These are phyloP conservation scores for Notechis scutatus DNA, from an alignment of 2,113 vertebrate species.

Conservation along the genomic window DNA sequence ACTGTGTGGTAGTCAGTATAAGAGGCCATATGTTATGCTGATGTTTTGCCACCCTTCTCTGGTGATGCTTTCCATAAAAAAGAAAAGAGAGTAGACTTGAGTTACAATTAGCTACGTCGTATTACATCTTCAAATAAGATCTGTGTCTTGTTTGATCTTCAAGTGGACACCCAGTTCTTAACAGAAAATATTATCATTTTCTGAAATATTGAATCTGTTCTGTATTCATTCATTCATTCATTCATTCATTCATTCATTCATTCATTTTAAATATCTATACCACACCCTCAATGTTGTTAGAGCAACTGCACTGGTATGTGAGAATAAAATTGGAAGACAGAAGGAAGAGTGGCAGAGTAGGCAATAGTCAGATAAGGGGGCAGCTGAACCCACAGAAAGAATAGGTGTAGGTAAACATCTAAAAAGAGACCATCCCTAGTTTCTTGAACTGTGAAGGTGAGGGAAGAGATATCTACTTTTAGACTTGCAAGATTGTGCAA, in stretches of 20 bases:
- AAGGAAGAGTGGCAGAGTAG: not conserved
- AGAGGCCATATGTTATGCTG: not conserved
- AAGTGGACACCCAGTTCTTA: rapidly evolving
- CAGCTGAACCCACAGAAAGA: not conserved
- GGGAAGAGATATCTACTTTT: not conserved
- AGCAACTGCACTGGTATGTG: not conserved
- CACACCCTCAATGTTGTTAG: not conserved
- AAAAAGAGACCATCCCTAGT: not conserved
- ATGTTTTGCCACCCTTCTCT: not conserved
- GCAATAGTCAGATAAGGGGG: not conserved
- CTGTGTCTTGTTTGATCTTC: not conserved
- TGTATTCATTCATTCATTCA: not conserved
- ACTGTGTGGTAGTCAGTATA: not conserved
- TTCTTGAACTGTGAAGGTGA: not conserved
- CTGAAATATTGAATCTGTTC: not conserved
- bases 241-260: not conserved
- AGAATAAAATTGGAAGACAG: not conserved
- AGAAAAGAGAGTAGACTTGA: not conserved
- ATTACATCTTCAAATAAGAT: not conserved
- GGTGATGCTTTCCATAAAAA: not conserved
- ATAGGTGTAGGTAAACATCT: not conserved
- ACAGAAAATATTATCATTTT: not conserved
- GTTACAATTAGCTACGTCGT: rapidly evolving
- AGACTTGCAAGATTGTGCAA: not conserved
- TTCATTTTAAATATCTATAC: not conserved